Conservation (phyloP, 2,797 vertebrate genomes). For the Harpagifer antarcticus region DNA sequence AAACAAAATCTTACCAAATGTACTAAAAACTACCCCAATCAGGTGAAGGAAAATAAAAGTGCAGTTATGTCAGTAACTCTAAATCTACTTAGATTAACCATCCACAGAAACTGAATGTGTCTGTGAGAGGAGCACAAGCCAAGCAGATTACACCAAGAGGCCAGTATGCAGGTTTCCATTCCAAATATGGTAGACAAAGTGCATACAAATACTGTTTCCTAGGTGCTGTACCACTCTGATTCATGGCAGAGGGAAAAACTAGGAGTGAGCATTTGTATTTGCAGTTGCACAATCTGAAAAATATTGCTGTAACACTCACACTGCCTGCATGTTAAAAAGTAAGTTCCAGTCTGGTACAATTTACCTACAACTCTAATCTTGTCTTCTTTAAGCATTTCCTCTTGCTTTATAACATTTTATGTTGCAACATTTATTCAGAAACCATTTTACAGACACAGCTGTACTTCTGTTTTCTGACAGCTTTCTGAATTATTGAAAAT, state of each 20-base stretch:
- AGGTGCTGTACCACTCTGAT: background rate
- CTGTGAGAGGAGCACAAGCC: background rate
- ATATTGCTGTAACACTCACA: background rate
- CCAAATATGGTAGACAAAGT: background rate
- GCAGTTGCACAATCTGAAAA: background rate
- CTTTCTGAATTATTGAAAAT: slow-evolving; percentile 64
- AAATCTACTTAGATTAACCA: background rate
- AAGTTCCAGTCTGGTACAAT: slow-evolving; percentile 1
- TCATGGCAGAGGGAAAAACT: slow-evolving; percentile 2
- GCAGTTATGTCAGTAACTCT: background rate
- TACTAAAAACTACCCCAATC: background rate
- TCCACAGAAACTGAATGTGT: background rate
- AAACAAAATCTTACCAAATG: background rate
- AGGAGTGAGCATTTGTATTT: slow-evolving; percentile 3
- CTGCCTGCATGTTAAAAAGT: background rate
- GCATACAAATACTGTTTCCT: slow-evolving; percentile 24
- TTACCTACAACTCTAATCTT: slow-evolving; percentile 11
- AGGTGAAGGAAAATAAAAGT: background rate
- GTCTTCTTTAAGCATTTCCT: slow-evolving; percentile 11
- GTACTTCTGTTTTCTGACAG: slow-evolving; percentile 46
- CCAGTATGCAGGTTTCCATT: slow-evolving; percentile 3
- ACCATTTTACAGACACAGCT: slow-evolving; percentile 40
- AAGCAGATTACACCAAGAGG: background rate
- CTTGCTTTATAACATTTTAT: slow-evolving; percentile 30
- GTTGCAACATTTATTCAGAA: slow-evolving; percentile 41